Base-by-base conservation (phyloP, 2,888 invertebrate genomes). In the Germaria angustata region DNA sequence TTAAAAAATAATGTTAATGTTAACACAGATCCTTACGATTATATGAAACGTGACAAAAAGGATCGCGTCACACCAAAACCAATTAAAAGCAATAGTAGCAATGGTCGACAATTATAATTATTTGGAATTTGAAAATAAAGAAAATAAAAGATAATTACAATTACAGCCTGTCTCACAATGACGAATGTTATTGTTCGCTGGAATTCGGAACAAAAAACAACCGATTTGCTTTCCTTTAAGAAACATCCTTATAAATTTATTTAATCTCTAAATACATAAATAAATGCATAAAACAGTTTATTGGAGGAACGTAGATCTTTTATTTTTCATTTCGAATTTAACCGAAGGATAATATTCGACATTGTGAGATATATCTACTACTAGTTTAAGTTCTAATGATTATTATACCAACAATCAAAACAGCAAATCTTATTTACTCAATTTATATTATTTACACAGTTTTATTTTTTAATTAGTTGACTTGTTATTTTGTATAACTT, bases 41-140 rank as follows among this genome's bases (percentile, higher is more conserved):
- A 87, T 76, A 84, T 87, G 72, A 88, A 88, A 63, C 86, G 88
- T 3, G 88, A 88, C 17, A 88, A 88, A 72, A 88, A 88, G 66
- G 88, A 88, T 81, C 87, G 87, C n/a, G 80, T 75, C 24, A 85
- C 86, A 75, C 79, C 85, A 7, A 86, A 86, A 61, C 85, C 86
- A 4, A 65, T 80, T 22, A 85, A 83, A 46, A 20, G 41, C n/a
- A 84, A 71, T 32, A 76, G 28, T 15, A 34, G 15, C 49, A 76
- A 65, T 61, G 77, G 80, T 2, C 68, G 85, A 20, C 80, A 84
- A 41, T 80, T 78, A 39, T 68, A 81, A 55, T 65, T 41, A 32
- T 53, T 34, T 44, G 2, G 13, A 17, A 8, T 17, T 13, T 49
- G 20, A 17, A 51, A n/a, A 51, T 9, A 2, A 44, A 24, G 6